Percentiles rank a stretch among this genome's conserved stretches.
Conservation (phyloP, 2,113 vertebrate species). For the Dromiciops gliroides region DNA sequence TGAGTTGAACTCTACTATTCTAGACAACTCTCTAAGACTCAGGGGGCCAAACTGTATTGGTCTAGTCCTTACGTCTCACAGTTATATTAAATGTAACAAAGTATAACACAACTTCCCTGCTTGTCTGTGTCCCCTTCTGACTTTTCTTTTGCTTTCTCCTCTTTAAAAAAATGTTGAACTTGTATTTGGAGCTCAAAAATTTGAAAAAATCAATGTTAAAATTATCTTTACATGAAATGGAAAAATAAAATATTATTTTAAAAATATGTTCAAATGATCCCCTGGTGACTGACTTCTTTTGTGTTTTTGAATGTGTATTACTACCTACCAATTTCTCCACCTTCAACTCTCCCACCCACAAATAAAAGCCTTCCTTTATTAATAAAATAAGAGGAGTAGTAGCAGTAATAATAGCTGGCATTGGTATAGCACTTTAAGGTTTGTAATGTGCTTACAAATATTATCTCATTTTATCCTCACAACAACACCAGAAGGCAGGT, state of each 20-base stretch:
- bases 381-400: neutral
- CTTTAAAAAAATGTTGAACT: neutral
- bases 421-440: neutral
- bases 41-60: neutral
- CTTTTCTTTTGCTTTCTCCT: neutral
- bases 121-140: neutral
- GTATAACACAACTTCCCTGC: neutral
- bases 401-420: neutral
- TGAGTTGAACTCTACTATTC: neutral
- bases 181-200: no score
- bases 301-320: neutral
- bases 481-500: neutral
- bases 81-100: neutral
- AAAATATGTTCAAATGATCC: neutral
- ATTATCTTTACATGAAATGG: neutral
- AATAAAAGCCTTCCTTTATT: neutral
- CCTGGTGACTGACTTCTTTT: neutral
- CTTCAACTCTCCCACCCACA: neutral
- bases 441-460: neutral
- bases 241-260: neutral
- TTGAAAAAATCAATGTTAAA: neutral
- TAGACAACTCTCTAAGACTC: neutral
- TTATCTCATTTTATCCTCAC: neutral
- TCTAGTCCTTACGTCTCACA: neutral
- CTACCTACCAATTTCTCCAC: neutral